A percentile compares a stretch with the other conserved stretches of the same genome.
phyloP scores from a whole-genome alignment of 2,113 vertebrate genomes.

The Erythrocebus patas region DNA sequence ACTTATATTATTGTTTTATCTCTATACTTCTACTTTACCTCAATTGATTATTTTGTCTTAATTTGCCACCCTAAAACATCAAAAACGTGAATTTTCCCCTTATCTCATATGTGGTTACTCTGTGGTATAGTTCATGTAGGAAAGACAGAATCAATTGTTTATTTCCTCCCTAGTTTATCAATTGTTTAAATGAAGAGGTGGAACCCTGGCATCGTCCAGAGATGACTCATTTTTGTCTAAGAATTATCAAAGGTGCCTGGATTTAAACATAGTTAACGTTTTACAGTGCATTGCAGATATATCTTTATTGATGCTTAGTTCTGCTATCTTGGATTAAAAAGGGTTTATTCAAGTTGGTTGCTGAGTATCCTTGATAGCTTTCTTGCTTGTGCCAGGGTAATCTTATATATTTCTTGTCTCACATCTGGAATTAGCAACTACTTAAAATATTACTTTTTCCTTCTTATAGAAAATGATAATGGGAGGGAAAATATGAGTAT shows the following conservation, averaged over 20 bases:
- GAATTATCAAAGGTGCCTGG: not conserved
- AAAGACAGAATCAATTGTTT: not conserved
- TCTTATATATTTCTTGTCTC: not conserved
- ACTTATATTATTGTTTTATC: not conserved
- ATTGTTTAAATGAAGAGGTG: not conserved
- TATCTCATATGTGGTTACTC: not conserved
- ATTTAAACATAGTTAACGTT: not conserved
- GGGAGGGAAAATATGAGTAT: not conserved
- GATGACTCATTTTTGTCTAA: not conserved
- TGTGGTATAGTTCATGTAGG: not conserved
- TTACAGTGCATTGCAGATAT: not conserved
- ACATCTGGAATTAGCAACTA: not conserved
- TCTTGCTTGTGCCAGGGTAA: not conserved
- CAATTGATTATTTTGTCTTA: not conserved
- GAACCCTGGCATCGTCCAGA: not conserved
- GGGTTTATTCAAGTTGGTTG: not conserved
- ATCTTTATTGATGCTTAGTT: not conserved
- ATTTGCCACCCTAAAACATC: not conserved
- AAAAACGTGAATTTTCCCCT: not conserved
- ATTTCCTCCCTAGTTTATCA: not conserved
- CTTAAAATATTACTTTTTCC: conserved; percentile 1
- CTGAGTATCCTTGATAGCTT: not conserved
- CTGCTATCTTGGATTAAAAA: not conserved
- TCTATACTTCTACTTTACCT: not conserved
- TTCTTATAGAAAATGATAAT: not conserved